Conservation (phyloP, 2,113 vertebrate genomes). For the Pongo abelii region DNA sequence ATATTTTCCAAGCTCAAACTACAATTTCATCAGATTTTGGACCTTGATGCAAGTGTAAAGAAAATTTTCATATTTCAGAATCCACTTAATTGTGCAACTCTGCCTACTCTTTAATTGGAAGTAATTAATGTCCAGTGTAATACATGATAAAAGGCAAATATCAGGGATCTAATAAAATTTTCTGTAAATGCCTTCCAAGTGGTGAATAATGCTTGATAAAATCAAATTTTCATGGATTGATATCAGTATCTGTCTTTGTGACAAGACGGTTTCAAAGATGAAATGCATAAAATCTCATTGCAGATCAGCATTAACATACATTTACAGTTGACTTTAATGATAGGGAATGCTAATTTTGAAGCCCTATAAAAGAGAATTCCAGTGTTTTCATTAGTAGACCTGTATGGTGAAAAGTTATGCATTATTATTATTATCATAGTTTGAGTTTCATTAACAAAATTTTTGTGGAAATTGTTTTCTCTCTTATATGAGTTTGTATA, state of each 20-base stretch:
- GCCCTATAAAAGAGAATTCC: not conserved
- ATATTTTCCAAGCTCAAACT: not conserved
- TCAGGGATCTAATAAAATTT: conserved; percentile 8
- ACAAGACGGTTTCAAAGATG: not conserved
- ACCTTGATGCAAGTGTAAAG: not conserved
- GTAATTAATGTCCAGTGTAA: not conserved
- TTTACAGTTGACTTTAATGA: not conserved
- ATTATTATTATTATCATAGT: not conserved
- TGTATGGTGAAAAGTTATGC: not conserved
- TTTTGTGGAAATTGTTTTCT: not conserved
- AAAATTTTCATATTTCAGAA: not conserved
- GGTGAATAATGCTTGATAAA: not conserved
- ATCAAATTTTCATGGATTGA: not conserved
- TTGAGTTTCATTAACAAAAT: not conserved
- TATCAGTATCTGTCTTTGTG: not conserved
- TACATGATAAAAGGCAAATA: not conserved
- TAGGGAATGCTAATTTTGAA: not conserved
- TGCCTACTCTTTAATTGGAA: not conserved
- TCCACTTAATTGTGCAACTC: not conserved
- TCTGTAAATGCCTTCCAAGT: not conserved
- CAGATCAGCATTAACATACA: not conserved
- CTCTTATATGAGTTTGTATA: not conserved
- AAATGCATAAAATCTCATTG: not conserved
- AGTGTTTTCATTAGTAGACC: not conserved
- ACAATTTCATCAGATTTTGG: not conserved